A percentile compares a stretch with the other conserved stretches of the same genome.
These are phyloP conservation scores for Leucoraja erinaceus DNA, from an alignment of 2,113 vertebrate species.

Conservation along the genomic window DNA sequence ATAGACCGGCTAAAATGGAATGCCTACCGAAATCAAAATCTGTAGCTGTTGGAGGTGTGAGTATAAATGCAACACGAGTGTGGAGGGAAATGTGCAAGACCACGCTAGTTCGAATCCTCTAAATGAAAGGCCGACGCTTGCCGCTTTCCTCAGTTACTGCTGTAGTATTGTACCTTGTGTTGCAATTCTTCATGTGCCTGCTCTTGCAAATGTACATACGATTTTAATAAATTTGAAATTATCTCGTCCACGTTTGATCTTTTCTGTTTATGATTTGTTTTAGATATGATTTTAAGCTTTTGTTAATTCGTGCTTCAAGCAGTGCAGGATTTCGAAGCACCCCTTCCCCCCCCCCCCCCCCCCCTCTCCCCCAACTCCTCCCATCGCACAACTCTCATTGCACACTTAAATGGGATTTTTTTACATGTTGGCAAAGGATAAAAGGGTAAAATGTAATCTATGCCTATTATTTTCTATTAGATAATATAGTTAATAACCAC, in stretches of 20 bases:
- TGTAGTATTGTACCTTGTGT: background rate
- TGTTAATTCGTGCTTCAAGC: background rate
- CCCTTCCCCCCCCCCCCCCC: too few species aligned
- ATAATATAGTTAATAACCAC: background rate
- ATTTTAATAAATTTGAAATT: constrained; percentile 30
- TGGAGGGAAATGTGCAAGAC: constrained; percentile 32
- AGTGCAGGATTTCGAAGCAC: background rate
- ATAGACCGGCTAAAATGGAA: background rate
- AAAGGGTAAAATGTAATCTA: background rate
- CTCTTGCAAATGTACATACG: background rate
- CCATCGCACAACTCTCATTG: background rate
- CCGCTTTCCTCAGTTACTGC: constrained; percentile 30
- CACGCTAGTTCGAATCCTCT: constrained; percentile 23
- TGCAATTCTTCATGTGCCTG: background rate
- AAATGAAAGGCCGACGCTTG: constrained; percentile 35
- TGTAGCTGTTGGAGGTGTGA: constrained; percentile 24
- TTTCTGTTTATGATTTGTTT: constrained; percentile 21
- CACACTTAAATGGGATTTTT: background rate
- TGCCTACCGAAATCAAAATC: constrained; percentile 18
- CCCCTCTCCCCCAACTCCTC: too few species aligned
- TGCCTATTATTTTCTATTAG: constrained; percentile 23
- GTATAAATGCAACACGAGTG: constrained; percentile 17
- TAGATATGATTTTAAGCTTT: background rate
- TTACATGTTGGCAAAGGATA: background rate
- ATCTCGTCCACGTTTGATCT: constrained; percentile 7